Evolutionary conservation across 1,140 invertebrate species (phyloP), one percentile per base, ranked within the genome.

Genomic region (Ephestia elutella): DNA sequence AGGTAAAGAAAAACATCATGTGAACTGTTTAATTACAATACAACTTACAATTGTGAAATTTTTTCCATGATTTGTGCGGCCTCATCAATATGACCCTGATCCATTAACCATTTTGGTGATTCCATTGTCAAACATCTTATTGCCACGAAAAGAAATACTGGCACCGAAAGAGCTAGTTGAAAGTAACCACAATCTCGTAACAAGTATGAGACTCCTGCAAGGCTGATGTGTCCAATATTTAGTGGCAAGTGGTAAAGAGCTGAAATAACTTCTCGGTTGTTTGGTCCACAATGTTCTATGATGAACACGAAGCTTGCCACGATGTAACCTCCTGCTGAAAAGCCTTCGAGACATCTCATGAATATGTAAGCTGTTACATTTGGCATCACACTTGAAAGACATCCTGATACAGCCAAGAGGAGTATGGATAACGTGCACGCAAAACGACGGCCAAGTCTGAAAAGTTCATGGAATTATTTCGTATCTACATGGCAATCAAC

Each of bases 31-130:
- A n/a, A n/a, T n/a, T n/a, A n/a, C n/a, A n/a, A n/a, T n/a, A n/a
- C n/a, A n/a, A 76, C 79, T 78, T 62, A 84, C 81, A 75, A 82
- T 54, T 51, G 61, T 15, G 90, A 59, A 59, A 75, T 25, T 30
- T 71, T 81, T 18, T 76, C 62, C 74, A 85, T 75, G 9, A 81
- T 73, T 5, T 1, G 8, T 4, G 71, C 56, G 3, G 78, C 72
- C 44, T 71, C 54, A n/a, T 78, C 66, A 18, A 75, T 62, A 0
- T 70, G 56, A 48, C 68, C 73, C 8, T 57, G 73, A 57, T 83
- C 78, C 65, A 86, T 70, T 49, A 83, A 62, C 82, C 82, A 86
- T 57, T 82, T 83, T 4, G 82, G 82, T 0, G 82, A 86, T 55
- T 83, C 82, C 63, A 77, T 70, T 7, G 73, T 4, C 21, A 82